Evolutionary conservation across 2,888 invertebrate species (phyloP).

Genomic region (Temnothorax unifasciatus): DNA sequence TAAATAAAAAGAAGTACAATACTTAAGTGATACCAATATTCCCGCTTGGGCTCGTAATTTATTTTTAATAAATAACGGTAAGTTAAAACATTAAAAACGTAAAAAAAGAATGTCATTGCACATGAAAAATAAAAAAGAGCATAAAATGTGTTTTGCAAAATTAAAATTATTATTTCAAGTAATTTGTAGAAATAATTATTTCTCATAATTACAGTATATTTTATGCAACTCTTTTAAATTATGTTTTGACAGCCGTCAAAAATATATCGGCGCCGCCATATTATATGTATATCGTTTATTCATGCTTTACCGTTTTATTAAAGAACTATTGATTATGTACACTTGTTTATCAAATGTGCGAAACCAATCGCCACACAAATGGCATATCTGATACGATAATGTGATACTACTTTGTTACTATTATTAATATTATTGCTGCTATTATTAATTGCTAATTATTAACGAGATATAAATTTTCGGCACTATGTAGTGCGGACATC

Average conservation of each 20-base stretch:
- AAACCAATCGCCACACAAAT: slow-evolving; percentile 17
- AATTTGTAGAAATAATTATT: neutral
- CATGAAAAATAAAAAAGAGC: neutral
- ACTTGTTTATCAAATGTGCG: slow-evolving; percentile 42
- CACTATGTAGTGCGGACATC: slow-evolving; percentile 51
- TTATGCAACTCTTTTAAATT: neutral
- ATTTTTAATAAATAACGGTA: neutral
- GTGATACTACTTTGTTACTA: slow-evolving; percentile 26
- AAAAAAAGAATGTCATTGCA: neutral
- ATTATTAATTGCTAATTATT: neutral
- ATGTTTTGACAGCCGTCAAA: neutral
- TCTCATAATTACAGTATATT: neutral
- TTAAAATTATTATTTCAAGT: neutral
- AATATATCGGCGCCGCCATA: neutral
- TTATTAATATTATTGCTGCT: slow-evolving; percentile 38
- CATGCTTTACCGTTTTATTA: slow-evolving; percentile 51
- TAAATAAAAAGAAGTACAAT: slow-evolving; percentile 44
- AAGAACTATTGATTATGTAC: slow-evolving; percentile 29
- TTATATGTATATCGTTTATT: slow-evolving; percentile 21
- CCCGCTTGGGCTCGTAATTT: neutral
- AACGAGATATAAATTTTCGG: slow-evolving; percentile 54
- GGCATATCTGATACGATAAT: slow-evolving; percentile 13
- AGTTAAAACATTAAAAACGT: neutral
- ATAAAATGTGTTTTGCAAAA: neutral
- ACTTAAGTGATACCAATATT: neutral